These are phyloP conservation scores for Craseonycteris thonglongyai DNA, from an alignment of 2,113 vertebrate species.

Conservation along the genomic window DNA sequence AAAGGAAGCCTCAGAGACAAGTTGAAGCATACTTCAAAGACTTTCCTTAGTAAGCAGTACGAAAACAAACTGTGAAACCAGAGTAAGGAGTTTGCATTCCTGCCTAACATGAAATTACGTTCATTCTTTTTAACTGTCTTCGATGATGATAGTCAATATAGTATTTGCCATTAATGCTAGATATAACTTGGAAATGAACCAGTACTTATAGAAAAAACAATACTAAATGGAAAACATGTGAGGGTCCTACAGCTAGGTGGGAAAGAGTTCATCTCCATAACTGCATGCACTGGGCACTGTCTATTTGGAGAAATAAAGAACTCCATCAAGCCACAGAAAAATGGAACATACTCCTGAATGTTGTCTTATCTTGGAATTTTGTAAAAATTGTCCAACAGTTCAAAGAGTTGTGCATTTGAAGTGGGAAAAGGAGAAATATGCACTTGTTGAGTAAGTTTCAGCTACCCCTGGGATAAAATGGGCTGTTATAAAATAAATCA, in stretches of 20 bases:
- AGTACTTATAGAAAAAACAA: neutral
- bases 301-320: neutral
- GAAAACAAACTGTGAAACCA: neutral
- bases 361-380: neutral
- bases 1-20: neutral
- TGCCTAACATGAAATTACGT: neutral
- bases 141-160: neutral
- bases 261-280: neutral
- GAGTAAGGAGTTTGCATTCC: neutral
- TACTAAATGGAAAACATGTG: neutral
- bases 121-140: neutral
- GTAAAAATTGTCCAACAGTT: neutral
- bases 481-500: neutral
- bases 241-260: accelerated
- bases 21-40: neutral
- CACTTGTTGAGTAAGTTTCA: neutral
- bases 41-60: neutral
- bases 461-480: neutral
- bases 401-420: neutral
- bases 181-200: neutral
- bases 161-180: neutral
- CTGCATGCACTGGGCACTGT: neutral
- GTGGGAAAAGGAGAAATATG: neutral
- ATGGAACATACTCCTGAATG: neutral
- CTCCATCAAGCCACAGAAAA: neutral